Conservation (phyloP, 2,888 invertebrate genomes). For the Conistra vaccinii region DNA sequence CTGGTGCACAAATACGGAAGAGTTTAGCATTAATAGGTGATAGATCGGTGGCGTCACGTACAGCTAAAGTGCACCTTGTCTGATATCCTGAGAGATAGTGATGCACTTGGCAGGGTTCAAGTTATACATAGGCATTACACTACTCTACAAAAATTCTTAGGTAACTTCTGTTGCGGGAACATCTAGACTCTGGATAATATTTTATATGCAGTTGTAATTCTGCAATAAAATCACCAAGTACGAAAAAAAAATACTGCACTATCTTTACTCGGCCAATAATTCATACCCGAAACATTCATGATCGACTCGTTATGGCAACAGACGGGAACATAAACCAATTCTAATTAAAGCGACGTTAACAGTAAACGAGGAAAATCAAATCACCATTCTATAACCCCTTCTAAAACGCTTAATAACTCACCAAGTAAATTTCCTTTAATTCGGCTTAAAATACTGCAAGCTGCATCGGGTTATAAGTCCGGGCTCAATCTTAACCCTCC, state of each 20-base stretch:
- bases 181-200: not conserved
- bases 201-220: not conserved
- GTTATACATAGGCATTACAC: constrained; percentile 1
- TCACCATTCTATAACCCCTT: constrained; percentile 64
- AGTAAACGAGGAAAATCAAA: constrained; percentile 52
- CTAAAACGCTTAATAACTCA: constrained; percentile 76
- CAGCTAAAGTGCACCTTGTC: not conserved
- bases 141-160: not conserved
- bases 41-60: constrained; percentile 37
- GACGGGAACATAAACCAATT: constrained; percentile 23
- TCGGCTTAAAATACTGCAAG: constrained; percentile 79
- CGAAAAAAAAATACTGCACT: not conserved
- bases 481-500: constrained; percentile 81
- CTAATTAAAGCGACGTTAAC: constrained; percentile 35
- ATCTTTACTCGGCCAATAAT: not conserved
- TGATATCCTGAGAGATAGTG: constrained; percentile 7
- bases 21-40: constrained; percentile 47
- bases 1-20: constrained; percentile 48
- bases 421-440: constrained; percentile 79
- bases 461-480: constrained; percentile 70
- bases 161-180: no score
- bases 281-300: not conserved
- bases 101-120: constrained; percentile 17
- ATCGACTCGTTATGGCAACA: not conserved
- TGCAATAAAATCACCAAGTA: not conserved